phyloP scores from a whole-genome alignment of 2,888 invertebrate species.

The Mesorhabditis sp. region DNA sequence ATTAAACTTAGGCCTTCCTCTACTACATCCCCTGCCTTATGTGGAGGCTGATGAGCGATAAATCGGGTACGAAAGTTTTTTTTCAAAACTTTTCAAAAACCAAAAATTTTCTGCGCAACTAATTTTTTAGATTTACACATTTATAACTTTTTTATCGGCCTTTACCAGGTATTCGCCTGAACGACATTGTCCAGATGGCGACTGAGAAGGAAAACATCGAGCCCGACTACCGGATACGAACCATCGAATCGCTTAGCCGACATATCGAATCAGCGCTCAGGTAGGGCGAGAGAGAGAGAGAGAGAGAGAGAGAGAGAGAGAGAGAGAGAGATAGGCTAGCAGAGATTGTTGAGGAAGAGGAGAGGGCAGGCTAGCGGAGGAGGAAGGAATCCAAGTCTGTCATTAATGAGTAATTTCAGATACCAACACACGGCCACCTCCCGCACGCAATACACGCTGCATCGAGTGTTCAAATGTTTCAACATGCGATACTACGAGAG shows the following conservation, averaged over 20 bases:
- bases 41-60: conserved; percentile 62
- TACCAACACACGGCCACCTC: conserved; percentile 58
- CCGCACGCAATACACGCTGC: conserved; percentile 54
- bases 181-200: conserved; percentile 58
- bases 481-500: conserved; percentile 57
- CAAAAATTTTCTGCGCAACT: not conserved
- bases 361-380: too few species aligned
- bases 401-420: conserved; percentile 18
- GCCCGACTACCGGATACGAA: conserved; percentile 56
- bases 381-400: too few species aligned
- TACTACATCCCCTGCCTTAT: conserved; percentile 63
- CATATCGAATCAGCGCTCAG: conserved; percentile 56
- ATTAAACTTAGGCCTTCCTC: conserved; percentile 60
- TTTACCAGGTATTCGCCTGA: conserved; percentile 50
- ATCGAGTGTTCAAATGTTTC: conserved; percentile 58
- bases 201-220: conserved; percentile 58
- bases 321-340: too few species aligned
- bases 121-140: not conserved
- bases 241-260: conserved; percentile 55
- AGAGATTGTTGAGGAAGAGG: too few species aligned
- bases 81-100: conserved; percentile 9
- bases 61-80: conserved; percentile 57
- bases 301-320: too few species aligned
- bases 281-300: conserved; percentile 19
- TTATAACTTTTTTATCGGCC: not conserved